phyloP scores from a whole-genome alignment of 1,140 invertebrate genomes.

The Drosophila sp. region DNA sequence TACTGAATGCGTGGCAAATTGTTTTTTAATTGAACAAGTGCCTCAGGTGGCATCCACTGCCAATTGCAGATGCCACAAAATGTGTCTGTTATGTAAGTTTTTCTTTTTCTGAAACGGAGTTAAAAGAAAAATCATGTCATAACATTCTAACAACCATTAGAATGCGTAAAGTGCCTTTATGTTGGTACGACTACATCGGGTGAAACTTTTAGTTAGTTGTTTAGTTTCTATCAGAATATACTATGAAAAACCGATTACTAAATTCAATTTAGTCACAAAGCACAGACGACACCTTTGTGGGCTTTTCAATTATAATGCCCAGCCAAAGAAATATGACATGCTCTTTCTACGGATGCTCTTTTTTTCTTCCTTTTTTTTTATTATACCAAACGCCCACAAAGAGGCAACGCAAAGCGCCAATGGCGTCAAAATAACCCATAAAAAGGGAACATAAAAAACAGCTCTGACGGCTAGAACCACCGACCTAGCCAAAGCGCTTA shows the following conservation, averaged over 20 bases:
- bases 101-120: conserved; percentile 4
- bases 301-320: conserved; percentile 79
- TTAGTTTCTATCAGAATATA: conserved; percentile 53
- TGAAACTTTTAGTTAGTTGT: conserved; percentile 33
- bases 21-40: conserved; percentile 11
- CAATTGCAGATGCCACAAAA: conserved; percentile 10
- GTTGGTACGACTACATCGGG: neutral
- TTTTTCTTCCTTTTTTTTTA: neutral
- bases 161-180: conserved; percentile 8
- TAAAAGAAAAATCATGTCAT: conserved; percentile 3
- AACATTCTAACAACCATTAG: neutral
- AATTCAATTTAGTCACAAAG: conserved; percentile 83
- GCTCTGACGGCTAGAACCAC: conserved; percentile 42
- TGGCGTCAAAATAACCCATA: conserved; percentile 76
- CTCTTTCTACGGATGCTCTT: conserved; percentile 25
- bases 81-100: conserved; percentile 18
- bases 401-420: conserved; percentile 71
- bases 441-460: conserved; percentile 54
- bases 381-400: conserved; percentile 29
- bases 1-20: neutral
- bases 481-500: conserved; percentile 64
- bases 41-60: conserved; percentile 10
- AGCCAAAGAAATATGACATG: conserved; percentile 70
- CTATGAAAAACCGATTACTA: conserved; percentile 82
- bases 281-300: conserved; percentile 77